Evolutionary conservation across 1,140 invertebrate genomes (phyloP), one percentile per base, ranked within the genome.

Genomic region (Pogonognathellus flavescens): DNA sequence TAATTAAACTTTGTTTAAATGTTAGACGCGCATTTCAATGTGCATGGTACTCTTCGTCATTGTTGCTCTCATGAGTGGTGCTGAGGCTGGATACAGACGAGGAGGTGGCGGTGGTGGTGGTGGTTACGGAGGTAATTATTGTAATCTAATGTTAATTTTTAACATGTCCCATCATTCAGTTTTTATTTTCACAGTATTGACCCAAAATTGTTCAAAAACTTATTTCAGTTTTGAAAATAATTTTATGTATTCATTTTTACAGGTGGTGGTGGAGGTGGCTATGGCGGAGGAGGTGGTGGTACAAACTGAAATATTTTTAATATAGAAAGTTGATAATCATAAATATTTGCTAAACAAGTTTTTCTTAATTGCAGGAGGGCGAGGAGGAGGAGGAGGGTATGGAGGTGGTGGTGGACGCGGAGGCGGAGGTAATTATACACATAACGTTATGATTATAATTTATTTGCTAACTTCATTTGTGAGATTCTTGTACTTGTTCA

Each of bases 91-190:
- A 50, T 14, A n/a, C 8, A 16, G 66, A 16, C 13, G 66, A 72
- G 66, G 70, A 76, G 70, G 70, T 14, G 62, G 62, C 7, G 66
- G 66, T 49, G 66, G 66, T 10, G 62, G 62, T 31, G 41, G 41
- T 72, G 2, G 13, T 16, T 13, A 49, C 3, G 25, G 13, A 41
- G 14, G 10, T 13, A n/a, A n/a, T 10, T 10, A 7, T 66, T 22
- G 20, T 25, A 25, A 4, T 11, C 8, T 10, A 31, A 22, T 66
- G 9, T 66, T 41, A 41, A 41, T 41, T 66, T 25, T n/a, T n/a
- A n/a, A n/a, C n/a, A n/a, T n/a, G n/a, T n/a, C n/a, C n/a, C n/a
- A n/a, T n/a, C n/a, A n/a, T n/a, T n/a, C n/a, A n/a, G n/a, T n/a
- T n/a, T n/a, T n/a, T n/a, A n/a, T n/a, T n/a, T n/a, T n/a, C n/a